Conservation (phyloP, 2,113 vertebrate genomes). For the Spea bombifrons region DNA sequence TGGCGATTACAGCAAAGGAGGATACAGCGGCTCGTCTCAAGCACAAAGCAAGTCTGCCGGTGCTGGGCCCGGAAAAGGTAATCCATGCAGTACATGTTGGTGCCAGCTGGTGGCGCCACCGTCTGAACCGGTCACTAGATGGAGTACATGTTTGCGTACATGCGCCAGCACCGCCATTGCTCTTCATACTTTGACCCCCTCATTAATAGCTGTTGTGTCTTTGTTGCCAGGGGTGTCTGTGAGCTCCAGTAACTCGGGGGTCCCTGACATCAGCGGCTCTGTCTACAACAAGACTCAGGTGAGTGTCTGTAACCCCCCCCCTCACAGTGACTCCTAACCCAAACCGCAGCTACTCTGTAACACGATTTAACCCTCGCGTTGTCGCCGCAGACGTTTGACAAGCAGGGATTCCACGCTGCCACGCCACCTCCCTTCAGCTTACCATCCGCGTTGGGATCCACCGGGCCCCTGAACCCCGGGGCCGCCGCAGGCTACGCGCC, state of each 20-base stretch:
- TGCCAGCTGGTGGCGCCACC: too few species aligned
- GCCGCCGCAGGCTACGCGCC: constrained; percentile 85
- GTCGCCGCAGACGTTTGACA: constrained; percentile 81
- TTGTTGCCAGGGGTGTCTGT: constrained; percentile 78
- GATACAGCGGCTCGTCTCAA: constrained; percentile 87
- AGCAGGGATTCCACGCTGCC: constrained; percentile 94
- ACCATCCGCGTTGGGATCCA: constrained; percentile 86
- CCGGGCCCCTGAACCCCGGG: constrained; percentile 84
- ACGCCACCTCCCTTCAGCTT: constrained; percentile 90
- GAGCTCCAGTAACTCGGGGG: constrained; percentile 79
- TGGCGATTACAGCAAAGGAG: constrained; percentile 91
- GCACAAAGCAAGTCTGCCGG: constrained; percentile 86
- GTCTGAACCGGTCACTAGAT: too few species aligned
- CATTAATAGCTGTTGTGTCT: constrained; percentile 3
- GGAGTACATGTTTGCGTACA: too few species aligned
- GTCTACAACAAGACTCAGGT: constrained; percentile 96
- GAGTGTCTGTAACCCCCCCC: not conserved
- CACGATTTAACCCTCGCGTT: not conserved
- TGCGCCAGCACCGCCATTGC: too few species aligned
- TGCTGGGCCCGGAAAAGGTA: constrained; percentile 91
- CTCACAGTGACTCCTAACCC: not conserved
- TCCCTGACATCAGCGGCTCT: constrained; percentile 87
- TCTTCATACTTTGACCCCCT: too few species aligned
- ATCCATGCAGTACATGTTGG: not conserved
- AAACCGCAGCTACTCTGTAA: not conserved